Conservation (phyloP, 2,113 vertebrate genomes). For the Amia ocellicauda region DNA sequence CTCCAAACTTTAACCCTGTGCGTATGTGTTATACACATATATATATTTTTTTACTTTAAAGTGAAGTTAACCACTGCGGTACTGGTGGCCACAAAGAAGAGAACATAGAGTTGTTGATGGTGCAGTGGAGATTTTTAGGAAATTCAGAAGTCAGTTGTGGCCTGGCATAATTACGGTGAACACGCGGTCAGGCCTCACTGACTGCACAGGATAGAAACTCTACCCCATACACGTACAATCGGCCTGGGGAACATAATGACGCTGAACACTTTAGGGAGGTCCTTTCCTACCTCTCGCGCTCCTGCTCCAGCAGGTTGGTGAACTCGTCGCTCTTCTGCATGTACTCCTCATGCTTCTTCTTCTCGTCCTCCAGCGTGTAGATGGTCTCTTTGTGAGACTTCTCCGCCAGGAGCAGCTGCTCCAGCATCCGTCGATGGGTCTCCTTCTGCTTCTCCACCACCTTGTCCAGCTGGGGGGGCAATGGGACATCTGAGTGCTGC, state of each 20-base stretch:
- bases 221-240: too few relatives aligned
- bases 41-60: too few relatives aligned
- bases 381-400: conserved; percentile 70
- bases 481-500: not conserved
- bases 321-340: conserved; percentile 75
- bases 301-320: conserved; percentile 74
- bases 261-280: too few relatives aligned
- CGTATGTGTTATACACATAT: too few relatives aligned
- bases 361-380: conserved; percentile 72
- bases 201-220: not conserved
- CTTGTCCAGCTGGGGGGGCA: conserved; percentile 67
- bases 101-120: too few relatives aligned
- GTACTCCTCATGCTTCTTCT: conserved; percentile 72
- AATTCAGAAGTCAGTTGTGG: too few relatives aligned
- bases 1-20: too few relatives aligned
- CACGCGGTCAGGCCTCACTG: not conserved
- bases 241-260: too few relatives aligned
- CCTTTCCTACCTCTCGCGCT: conserved; percentile 83
- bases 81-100: too few relatives aligned
- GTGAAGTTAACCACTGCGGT: too few relatives aligned
- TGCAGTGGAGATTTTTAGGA: too few relatives aligned
- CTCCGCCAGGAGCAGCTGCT: conserved; percentile 75
- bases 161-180: too few relatives aligned
- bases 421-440: conserved; percentile 66
- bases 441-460: conserved; percentile 71